Conservation (phyloP, 2,113 vertebrate species). For the Macquaria australasica region DNA sequence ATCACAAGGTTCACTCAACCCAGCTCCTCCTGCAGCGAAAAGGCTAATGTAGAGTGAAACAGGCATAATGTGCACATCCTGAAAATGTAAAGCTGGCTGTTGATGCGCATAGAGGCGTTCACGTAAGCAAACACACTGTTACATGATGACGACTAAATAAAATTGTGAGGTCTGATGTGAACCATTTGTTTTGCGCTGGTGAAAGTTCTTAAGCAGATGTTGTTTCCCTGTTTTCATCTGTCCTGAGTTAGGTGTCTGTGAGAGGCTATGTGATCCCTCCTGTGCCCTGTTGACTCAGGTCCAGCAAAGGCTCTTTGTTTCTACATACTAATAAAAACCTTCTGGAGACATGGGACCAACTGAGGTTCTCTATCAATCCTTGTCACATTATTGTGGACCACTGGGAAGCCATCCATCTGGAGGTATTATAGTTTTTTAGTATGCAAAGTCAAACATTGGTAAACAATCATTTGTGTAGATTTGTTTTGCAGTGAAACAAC, state of each 20-base stretch:
- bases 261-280: constrained; percentile 66
- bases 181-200: constrained; percentile 30
- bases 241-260: constrained; percentile 71
- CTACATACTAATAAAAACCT: constrained; percentile 75
- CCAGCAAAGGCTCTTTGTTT: constrained; percentile 68
- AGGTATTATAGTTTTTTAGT: not conserved
- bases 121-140: constrained; percentile 18
- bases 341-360: constrained; percentile 57
- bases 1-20: constrained; percentile 76
- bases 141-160: constrained; percentile 19
- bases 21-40: constrained; percentile 67
- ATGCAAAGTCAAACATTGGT: not conserved
- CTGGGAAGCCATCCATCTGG: not conserved
- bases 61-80: constrained; percentile 55
- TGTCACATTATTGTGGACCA: constrained; percentile 6
- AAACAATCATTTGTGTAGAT: not conserved
- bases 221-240: constrained; percentile 75
- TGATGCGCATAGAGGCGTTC: constrained; percentile 41
- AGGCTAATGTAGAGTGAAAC: constrained; percentile 80
- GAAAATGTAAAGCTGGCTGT: constrained; percentile 43
- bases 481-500: not conserved
- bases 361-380: constrained; percentile 42
- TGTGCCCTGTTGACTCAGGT: constrained; percentile 76
- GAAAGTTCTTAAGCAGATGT: constrained; percentile 45
- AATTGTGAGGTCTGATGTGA: constrained; percentile 34